phyloP scores from a whole-genome alignment of 2,797 vertebrate species.

The Sardinella longiceps region DNA sequence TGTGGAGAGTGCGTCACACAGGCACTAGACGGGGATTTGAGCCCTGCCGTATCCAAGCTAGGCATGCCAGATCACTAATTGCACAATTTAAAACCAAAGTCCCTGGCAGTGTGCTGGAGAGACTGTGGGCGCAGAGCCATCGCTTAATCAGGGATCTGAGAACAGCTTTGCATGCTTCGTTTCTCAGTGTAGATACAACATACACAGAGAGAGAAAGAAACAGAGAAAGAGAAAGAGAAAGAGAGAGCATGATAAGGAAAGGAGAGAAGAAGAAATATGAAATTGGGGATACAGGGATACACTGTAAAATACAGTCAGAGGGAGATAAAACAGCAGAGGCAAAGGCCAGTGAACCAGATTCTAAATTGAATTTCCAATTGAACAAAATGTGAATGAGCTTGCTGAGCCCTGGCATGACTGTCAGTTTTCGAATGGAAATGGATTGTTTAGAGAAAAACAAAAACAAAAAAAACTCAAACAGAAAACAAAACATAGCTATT shows the following conservation, averaged over 20 bases:
- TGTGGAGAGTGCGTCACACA: slow-evolving; percentile 54
- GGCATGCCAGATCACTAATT: slow-evolving; percentile 77
- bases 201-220: slow-evolving; percentile 3
- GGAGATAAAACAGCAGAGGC: not conserved
- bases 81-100: slow-evolving; percentile 76
- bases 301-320: not conserved
- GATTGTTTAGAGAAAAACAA: not conserved
- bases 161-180: slow-evolving; percentile 66
- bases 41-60: slow-evolving; percentile 67
- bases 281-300: not conserved
- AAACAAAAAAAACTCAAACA: not conserved
- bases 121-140: slow-evolving; percentile 68
- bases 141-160: slow-evolving; percentile 72
- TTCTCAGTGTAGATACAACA: slow-evolving; percentile 40
- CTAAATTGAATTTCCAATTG: not conserved
- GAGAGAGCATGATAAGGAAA: not conserved
- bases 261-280: not conserved
- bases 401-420: not conserved
- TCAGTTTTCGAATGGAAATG: not conserved
- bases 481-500: not conserved
- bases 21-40: slow-evolving; percentile 69
- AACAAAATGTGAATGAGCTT: not conserved
- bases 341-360: not conserved
- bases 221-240: slow-evolving; percentile 12
- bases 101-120: slow-evolving; percentile 73